A percentile compares a stretch with the other conserved stretches of the same genome.
Evolutionary conservation across 2,888 invertebrate species (phyloP).

Genomic region (Mesochorus sp.): DNA sequence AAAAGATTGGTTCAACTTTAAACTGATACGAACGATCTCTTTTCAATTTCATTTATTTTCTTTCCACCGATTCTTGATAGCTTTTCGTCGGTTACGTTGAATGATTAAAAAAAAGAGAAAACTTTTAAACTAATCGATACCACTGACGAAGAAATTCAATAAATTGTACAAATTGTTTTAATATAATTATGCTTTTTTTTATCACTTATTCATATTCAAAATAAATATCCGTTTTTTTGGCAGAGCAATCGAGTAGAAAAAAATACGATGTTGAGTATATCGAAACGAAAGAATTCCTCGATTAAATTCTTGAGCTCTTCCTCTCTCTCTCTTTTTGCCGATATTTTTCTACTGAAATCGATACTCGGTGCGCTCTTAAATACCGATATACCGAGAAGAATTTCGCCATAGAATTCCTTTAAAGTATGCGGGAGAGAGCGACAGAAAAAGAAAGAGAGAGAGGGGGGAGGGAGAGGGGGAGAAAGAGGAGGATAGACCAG

Average conservation of each 20-base stretch:
- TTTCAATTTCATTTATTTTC: slow-evolving; percentile 5
- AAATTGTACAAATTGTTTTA: no score
- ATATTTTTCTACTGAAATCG: slow-evolving; percentile 40
- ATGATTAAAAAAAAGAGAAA: no score
- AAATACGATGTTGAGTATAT: slow-evolving; percentile 31
- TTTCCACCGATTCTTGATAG: no score
- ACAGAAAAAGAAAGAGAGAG: neutral
- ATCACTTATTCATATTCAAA: no score
- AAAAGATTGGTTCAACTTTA: slow-evolving; percentile 27
- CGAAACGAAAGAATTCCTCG: slow-evolving; percentile 41
- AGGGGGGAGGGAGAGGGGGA: neutral
- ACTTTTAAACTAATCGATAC: no score
- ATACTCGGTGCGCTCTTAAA: slow-evolving; percentile 28
- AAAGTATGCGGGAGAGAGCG: no score
- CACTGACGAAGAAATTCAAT: no score
- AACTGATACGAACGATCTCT: slow-evolving; percentile 31
- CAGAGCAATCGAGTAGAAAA: neutral
- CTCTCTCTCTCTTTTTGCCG: slow-evolving; percentile 3
- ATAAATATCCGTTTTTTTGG: slow-evolving; percentile 11
- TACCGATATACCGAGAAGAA: slow-evolving; percentile 19
- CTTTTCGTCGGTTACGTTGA: no score
- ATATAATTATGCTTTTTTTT: no score
- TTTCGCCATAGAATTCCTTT: slow-evolving; percentile 30
- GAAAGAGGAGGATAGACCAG: neutral
- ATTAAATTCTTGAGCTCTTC: slow-evolving; percentile 44